These are phyloP conservation scores for Thunnus thynnus DNA, from an alignment of 2,113 vertebrate genomes.

Conservation along the genomic window DNA sequence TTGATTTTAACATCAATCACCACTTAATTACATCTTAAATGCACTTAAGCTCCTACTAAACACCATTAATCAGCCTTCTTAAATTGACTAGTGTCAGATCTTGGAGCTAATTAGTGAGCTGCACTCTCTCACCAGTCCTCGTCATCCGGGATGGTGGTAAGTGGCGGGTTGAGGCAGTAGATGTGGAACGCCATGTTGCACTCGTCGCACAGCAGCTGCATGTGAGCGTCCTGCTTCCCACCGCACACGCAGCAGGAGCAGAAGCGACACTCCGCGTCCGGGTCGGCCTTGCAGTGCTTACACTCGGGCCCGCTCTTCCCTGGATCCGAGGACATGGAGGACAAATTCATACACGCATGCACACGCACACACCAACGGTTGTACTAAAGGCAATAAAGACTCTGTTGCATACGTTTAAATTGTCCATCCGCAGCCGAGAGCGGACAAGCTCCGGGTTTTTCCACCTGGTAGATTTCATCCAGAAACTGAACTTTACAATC, in stretches of 20 bases:
- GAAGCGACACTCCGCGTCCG: constrained; percentile 93
- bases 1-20: constrained; percentile 37
- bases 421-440: constrained; percentile 93
- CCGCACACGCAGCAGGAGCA: constrained; percentile 98
- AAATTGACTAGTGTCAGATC: constrained; percentile 12
- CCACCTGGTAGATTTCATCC: constrained; percentile 97
- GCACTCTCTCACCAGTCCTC: constrained; percentile 93
- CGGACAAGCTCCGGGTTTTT: constrained; percentile 92
- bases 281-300: constrained; percentile 97
- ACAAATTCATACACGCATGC: background rate
- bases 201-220: constrained; percentile 98
- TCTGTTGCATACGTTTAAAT: constrained; percentile 89
- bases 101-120: constrained; percentile 21
- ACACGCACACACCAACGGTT: background rate
- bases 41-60: constrained; percentile 11
- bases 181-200: constrained; percentile 99
- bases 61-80: constrained; percentile 33
- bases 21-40: constrained; percentile 31
- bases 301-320: constrained; percentile 98
- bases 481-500: constrained; percentile 94
- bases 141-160: constrained; percentile 96
- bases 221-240: constrained; percentile 96
- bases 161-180: constrained; percentile 96
- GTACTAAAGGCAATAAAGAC: background rate
- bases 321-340: constrained; percentile 70